Evolutionary conservation across 1,140 invertebrate species (phyloP).

Genomic region (Drosophila prosaltans): DNA sequence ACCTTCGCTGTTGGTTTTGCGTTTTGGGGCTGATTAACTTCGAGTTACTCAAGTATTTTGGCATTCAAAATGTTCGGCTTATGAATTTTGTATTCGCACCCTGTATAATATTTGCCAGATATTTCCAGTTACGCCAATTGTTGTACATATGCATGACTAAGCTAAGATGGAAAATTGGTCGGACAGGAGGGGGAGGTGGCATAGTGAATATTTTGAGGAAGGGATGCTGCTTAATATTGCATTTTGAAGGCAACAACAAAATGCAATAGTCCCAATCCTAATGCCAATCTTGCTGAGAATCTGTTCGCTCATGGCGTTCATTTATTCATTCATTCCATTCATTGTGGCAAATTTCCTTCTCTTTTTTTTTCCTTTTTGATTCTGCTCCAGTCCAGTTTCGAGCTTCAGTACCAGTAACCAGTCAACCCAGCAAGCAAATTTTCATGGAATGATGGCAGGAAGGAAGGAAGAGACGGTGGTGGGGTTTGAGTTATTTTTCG

Average conservation of each 20-base stretch:
- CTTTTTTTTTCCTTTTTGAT: slow-evolving; percentile 12
- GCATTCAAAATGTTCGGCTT: slow-evolving; percentile 48
- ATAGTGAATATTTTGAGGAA: slow-evolving; percentile 34
- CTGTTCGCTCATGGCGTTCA: neutral
- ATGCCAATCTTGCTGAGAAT: neutral
- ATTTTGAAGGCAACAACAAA: slow-evolving; percentile 36
- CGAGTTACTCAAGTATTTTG: slow-evolving; percentile 32
- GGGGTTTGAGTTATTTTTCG: slow-evolving; percentile 45
- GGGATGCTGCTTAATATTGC: slow-evolving; percentile 48
- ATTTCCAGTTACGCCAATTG: slow-evolving; percentile 29
- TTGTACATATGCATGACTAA: slow-evolving; percentile 39
- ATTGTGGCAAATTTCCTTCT: slow-evolving; percentile 8
- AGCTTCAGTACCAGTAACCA: slow-evolving; percentile 48
- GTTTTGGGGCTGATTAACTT: slow-evolving; percentile 45
- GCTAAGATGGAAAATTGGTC: neutral
- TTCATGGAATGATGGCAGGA: too few species aligned
- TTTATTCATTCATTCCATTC: slow-evolving; percentile 29
- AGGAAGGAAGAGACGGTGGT: neutral
- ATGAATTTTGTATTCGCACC: slow-evolving; percentile 52
- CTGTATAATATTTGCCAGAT: slow-evolving; percentile 7
- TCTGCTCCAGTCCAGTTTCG: slow-evolving; percentile 15
- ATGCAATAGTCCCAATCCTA: slow-evolving; percentile 27
- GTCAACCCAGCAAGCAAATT: neutral
- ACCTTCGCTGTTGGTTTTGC: neutral
- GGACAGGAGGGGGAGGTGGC: slow-evolving; percentile 1